Evolutionary conservation across 1,140 invertebrate genomes (phyloP).

Genomic region (Bombyx mori): ASM3026992v2 NC_085122.1:13608001-13608500

Average conservation of each 20-base stretch:
- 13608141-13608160: constrained; percentile 8
- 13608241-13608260: constrained; percentile 41
- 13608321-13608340: constrained; percentile 35
- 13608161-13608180: constrained; percentile 39
- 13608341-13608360: constrained; percentile 59
- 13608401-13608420: constrained; percentile 11
- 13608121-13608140: too few species aligned
- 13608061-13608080: too few species aligned
- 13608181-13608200: constrained; percentile 56
- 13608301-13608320: constrained; percentile 60
- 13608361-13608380: constrained; percentile 20
- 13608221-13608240: constrained; percentile 40
- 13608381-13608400: constrained; percentile 26
- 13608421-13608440: background rate
- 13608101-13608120: too few species aligned
- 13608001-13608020: too few species aligned
- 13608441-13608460: too few species aligned
- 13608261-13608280: constrained; percentile 57
- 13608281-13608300: constrained; percentile 52
- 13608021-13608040: too few species aligned
- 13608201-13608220: constrained; percentile 32
- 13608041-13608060: too few species aligned
- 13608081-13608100: too few species aligned
- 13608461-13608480: too few species aligned
- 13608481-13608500: too few species aligned